phyloP scores from a whole-genome alignment of 2,888 invertebrate species.

The Erebia aethiops region DNA sequence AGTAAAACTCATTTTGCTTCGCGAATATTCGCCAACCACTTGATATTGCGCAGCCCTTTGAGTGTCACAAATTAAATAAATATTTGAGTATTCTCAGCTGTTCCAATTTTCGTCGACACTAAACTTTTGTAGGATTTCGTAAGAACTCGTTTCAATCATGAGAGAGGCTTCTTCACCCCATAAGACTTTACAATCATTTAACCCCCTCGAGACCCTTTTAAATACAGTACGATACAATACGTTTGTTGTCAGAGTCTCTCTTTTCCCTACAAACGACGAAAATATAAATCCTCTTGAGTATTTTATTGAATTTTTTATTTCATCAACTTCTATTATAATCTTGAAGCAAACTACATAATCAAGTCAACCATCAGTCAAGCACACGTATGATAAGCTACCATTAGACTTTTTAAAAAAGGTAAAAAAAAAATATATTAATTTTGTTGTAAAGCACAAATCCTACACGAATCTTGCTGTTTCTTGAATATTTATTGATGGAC shows the following conservation, averaged over 20 bases:
- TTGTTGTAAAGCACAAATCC: too few relatives aligned
- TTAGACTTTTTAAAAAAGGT: too few relatives aligned
- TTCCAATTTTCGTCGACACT: conserved; percentile 33
- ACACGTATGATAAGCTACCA: too few relatives aligned
- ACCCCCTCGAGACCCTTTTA: conserved; percentile 13
- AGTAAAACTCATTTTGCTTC: not conserved
- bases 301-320: not conserved
- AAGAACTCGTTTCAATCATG: conserved; percentile 25
- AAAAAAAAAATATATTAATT: too few relatives aligned
- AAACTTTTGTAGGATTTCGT: conserved; percentile 34
- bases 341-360: not conserved
- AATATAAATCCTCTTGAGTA: not conserved
- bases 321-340: not conserved
- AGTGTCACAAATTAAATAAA: conserved; percentile 50
- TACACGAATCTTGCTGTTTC: too few relatives aligned
- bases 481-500: too few relatives aligned
- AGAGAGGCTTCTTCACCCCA: conserved; percentile 15
- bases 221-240: conserved; percentile 6
- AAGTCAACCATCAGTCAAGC: too few relatives aligned
- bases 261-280: conserved; percentile 3
- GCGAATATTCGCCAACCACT: not conserved
- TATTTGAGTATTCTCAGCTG: conserved; percentile 40
- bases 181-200: conserved; percentile 18
- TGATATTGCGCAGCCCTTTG: conserved; percentile 40
- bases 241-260: not conserved